Base-by-base conservation (phyloP, 2,113 vertebrate genomes). In the Gobius niger region DNA sequence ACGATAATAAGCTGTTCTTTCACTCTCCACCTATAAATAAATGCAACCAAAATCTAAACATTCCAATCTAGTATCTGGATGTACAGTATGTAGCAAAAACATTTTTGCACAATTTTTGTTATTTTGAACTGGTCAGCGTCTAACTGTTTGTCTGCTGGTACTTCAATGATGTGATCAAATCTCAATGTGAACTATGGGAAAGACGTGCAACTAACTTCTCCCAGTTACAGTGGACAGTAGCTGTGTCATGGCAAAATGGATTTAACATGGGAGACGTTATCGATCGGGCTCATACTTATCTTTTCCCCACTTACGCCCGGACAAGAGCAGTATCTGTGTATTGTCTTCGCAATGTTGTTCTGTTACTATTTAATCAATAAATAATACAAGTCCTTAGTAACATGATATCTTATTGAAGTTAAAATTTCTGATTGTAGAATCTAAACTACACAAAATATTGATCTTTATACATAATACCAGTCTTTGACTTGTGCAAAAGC, bases 331-430 rank as follows among this genome's bases (percentile, higher is more conserved):
- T 80, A 85, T 91, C 65, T 88, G 77, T 90, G 82, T 86, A 85
- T 79, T 88, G 70, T 87, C 82, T 87, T 75, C 84, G 82, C 80
- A 71, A 83, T 93, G 90, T 90, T 85, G 87, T 91, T 80, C 78
- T 92, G 87, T 91, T 92, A 82, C 78, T 92, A 90, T 91, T 87
- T 93, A 92, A 92, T 91, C 90, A 93, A 93, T 93, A 92, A 93
- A 86, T 68, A 73, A 56, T 72, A 82, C 78, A 67, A 84, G 59
- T 88, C 84, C 63, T 81, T 82, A 56, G 81, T 56, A 64, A 78
- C 62, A 75, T 54, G 42, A 71, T 15, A 62, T 61, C 47, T 66
- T 51, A 40, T 13, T 56, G 42, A 59, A 24, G 51, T 52, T 9
- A 2, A 47, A 5, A 4, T 5, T 47, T 10, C 4, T 47, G 24